Evolutionary conservation across 1,140 invertebrate species (phyloP).

Genomic region (Sarcophaga bullata): DNA sequence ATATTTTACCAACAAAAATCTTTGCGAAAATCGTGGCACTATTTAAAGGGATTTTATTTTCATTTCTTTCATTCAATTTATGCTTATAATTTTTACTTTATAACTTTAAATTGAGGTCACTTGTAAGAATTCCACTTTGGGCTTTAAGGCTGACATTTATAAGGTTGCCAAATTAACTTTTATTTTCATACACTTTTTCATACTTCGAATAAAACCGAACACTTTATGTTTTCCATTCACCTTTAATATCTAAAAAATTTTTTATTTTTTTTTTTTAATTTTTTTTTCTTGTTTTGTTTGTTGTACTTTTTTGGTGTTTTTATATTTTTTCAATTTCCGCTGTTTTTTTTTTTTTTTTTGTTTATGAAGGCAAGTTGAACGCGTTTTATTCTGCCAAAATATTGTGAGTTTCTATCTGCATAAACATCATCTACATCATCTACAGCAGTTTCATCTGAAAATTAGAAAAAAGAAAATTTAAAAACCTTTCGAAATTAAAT

Average conservation of each 20-base stretch:
- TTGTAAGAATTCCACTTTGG: neutral
- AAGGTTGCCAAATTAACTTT: neutral
- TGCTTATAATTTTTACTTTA: too few species aligned
- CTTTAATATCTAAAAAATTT: neutral
- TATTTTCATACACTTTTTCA: neutral
- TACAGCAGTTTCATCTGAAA: neutral
- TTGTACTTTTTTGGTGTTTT: neutral
- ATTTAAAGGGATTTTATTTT: constrained; percentile 5
- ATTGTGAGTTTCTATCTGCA: neutral
- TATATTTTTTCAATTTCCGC: neutral
- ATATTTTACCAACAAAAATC: neutral
- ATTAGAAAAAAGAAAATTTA: neutral
- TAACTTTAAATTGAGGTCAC: neutral
- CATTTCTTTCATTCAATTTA: neutral
- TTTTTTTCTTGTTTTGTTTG: too few species aligned
- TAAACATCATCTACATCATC: constrained; percentile 4
- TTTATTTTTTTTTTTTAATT: too few species aligned
- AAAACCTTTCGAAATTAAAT: neutral
- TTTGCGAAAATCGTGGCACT: neutral
- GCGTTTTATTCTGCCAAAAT: too few species aligned
- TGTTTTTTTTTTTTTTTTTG: neutral
- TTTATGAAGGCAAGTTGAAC: neutral
- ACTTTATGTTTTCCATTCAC: neutral
- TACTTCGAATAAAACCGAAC: neutral
- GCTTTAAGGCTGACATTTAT: neutral